Conservation (phyloP, 2,113 vertebrate genomes). For the Pao palembangensis region DNA sequence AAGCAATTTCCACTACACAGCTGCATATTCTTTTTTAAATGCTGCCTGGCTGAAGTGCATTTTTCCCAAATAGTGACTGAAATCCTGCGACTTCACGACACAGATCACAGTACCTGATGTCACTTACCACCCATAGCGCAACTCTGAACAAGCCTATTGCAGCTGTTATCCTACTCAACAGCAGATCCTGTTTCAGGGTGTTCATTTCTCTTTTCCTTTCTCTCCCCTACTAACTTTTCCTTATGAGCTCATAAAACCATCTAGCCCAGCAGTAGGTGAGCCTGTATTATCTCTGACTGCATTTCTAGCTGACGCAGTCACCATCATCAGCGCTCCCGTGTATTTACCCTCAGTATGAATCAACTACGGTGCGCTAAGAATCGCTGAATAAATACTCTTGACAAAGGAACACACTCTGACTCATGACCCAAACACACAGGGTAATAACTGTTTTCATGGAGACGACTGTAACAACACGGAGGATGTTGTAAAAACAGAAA, state of each 20-base stretch:
- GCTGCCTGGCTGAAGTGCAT: no score
- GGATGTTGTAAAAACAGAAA: slow-evolving; percentile 19
- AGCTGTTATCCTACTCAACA: not conserved
- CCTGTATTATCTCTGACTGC: slow-evolving; percentile 27
- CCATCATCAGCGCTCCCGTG: slow-evolving; percentile 6
- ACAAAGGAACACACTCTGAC: slow-evolving; percentile 4
- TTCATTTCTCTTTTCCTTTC: slow-evolving; percentile 42
- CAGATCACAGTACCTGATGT: no score
- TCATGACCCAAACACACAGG: slow-evolving; percentile 9
- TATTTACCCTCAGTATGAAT: slow-evolving; percentile 2
- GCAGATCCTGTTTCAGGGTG: slow-evolving; percentile 5
- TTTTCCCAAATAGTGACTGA: no score
- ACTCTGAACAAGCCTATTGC: not conserved
- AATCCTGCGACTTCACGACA: no score
- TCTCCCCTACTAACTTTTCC: slow-evolving; percentile 31
- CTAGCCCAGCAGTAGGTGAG: slow-evolving; percentile 8
- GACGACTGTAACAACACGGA: slow-evolving; percentile 35
- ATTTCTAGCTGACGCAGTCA: slow-evolving; percentile 17
- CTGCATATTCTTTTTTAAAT: no score
- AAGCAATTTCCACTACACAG: not conserved
- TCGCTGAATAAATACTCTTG: slow-evolving; percentile 3
- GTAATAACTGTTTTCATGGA: slow-evolving; percentile 32
- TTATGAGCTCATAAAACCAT: slow-evolving; percentile 20
- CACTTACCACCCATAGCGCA: not conserved
- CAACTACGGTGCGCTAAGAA: slow-evolving; percentile 14